Conservation (phyloP, 2,113 vertebrate species). For the Gallinago jamesoni region DNA sequence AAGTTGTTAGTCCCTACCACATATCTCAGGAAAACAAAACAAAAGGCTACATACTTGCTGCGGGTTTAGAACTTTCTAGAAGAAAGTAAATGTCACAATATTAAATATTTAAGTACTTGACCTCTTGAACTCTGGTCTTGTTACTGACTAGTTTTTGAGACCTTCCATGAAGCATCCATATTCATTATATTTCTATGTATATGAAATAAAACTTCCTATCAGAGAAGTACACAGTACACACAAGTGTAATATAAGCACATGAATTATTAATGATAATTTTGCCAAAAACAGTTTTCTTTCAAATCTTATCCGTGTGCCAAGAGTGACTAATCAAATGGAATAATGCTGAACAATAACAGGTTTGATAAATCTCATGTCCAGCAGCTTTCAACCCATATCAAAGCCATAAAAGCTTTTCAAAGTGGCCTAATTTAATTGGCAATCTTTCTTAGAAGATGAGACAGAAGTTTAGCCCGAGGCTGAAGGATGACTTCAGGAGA, state of each 20-base stretch:
- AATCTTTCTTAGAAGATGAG: background rate
- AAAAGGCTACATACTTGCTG: background rate
- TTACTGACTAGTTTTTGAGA: background rate
- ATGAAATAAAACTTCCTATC: background rate
- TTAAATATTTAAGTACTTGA: background rate
- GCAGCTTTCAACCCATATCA: constrained; percentile 66
- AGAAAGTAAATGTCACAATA: background rate
- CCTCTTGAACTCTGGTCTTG: background rate
- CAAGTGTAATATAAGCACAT: background rate
- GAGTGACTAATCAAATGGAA: constrained; percentile 47
- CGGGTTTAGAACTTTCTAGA: background rate
- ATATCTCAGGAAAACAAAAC: background rate
- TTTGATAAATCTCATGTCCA: constrained; percentile 54
- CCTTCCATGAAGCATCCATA: background rate
- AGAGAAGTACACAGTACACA: background rate
- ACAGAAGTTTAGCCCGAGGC: background rate
- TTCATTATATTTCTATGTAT: background rate
- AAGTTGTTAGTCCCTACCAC: background rate
- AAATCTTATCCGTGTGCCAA: constrained; percentile 24
- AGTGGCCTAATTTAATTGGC: constrained; percentile 63
- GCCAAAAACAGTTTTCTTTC: constrained; percentile 16
- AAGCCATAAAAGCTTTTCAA: constrained; percentile 74
- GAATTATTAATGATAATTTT: background rate
- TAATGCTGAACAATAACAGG: constrained; percentile 44
- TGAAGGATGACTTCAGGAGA: background rate